Evolutionary conservation across 1,140 invertebrate genomes (phyloP).

Genomic region (Nasonia vitripennis): DNA sequence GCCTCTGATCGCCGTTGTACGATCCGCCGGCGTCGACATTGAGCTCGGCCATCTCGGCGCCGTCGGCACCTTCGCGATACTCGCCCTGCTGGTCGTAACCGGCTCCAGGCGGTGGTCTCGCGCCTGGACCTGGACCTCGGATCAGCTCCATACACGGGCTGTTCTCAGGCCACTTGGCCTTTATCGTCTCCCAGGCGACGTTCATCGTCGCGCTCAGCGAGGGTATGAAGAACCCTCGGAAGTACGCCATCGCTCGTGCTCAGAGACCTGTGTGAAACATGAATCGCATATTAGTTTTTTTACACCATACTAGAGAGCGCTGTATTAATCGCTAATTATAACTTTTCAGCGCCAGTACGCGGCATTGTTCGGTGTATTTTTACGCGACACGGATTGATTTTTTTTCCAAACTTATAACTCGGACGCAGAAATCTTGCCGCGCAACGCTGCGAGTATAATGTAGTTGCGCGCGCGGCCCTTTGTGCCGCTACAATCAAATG

Average conservation of each 20-base stretch:
- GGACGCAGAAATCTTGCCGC: too few species aligned
- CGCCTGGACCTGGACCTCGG: conserved; percentile 62
- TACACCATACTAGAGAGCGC: too few species aligned
- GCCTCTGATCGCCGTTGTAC: conserved; percentile 76
- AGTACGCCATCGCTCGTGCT: conserved; percentile 73
- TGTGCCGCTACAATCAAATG: not conserved
- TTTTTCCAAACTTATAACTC: conserved; percentile 4
- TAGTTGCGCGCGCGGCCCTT: too few species aligned
- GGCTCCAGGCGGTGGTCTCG: conserved; percentile 61
- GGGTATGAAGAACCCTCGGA: conserved; percentile 80
- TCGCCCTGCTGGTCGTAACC: conserved; percentile 71
- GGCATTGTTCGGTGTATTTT: not conserved
- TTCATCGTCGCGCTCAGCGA: conserved; percentile 84
- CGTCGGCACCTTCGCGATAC: conserved; percentile 72
- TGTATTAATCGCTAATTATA: not conserved
- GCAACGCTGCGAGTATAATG: too few species aligned
- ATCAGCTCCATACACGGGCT: conserved; percentile 75
- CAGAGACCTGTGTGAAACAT: not conserved
- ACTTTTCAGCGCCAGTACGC: not conserved
- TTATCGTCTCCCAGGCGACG: conserved; percentile 86
- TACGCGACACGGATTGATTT: not conserved
- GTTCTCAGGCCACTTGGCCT: conserved; percentile 85
- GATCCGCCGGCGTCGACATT: conserved; percentile 72
- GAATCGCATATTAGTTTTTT: too few species aligned
- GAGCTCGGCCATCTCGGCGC: conserved; percentile 78